Evolutionary conservation across 2,113 vertebrate genomes (phyloP).

Genomic region (Trematocara variabile): DNA sequence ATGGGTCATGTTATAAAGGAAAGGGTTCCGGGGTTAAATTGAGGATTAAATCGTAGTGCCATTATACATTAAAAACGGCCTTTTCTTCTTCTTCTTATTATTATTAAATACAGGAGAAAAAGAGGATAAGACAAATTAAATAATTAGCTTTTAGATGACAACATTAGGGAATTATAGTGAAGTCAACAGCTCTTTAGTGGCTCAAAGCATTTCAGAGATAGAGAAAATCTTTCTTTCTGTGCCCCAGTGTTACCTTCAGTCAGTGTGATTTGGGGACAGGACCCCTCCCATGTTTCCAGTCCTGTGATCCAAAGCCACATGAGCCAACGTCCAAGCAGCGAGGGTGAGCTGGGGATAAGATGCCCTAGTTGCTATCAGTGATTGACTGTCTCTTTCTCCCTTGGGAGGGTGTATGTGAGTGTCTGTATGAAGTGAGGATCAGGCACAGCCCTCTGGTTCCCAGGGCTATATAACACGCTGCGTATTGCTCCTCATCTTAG

Average conservation of each 20-base stretch:
- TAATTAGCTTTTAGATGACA: neutral
- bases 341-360: conserved; percentile 55
- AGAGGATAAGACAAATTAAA: neutral
- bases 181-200: neutral
- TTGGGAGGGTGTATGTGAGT: neutral
- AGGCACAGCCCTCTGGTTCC: conserved; percentile 5
- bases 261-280: conserved; percentile 24
- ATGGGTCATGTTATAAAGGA: neutral
- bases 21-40: conserved; percentile 7
- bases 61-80: neutral
- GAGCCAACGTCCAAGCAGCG: conserved; percentile 23
- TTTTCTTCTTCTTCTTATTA: accelerated
- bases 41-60: neutral
- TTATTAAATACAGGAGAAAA: neutral
- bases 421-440: conserved; percentile 25
- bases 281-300: conserved; percentile 28
- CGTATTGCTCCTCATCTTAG: neutral
- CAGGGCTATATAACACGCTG: conserved; percentile 42
- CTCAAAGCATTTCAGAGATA: neutral
- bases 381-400: conserved; percentile 45
- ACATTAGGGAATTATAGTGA: neutral
- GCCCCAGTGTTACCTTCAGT: conserved; percentile 10
- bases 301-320: conserved; percentile 32
- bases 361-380: conserved; percentile 60
- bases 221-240: neutral